Percentiles rank a stretch among this genome's conserved stretches.
Conservation (phyloP, 2,888 invertebrate species). For the Habroteleia sp. region DNA sequence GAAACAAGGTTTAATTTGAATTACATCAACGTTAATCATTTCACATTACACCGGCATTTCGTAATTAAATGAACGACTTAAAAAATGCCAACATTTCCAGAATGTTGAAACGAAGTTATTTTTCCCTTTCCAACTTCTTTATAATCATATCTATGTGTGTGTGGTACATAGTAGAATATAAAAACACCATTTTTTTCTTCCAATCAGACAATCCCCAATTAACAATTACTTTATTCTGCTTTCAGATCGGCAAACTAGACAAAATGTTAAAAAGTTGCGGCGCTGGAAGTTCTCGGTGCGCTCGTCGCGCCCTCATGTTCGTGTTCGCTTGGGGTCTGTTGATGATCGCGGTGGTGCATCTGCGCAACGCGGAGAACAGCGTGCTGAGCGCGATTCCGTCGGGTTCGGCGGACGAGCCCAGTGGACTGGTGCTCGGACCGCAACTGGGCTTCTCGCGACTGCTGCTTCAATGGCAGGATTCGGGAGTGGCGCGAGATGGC, state of each 20-base stretch:
- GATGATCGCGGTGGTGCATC: conserved; percentile 80
- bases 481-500: conserved; percentile 66
- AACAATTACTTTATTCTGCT: conserved; percentile 1
- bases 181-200: too few relatives aligned
- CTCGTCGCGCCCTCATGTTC: conserved; percentile 81
- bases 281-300: conserved; percentile 79
- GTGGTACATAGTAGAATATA: too few relatives aligned
- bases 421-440: conserved; percentile 55
- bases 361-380: conserved; percentile 77
- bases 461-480: conserved; percentile 82
- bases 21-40: too few relatives aligned
- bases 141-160: too few relatives aligned
- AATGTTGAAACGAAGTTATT: too few relatives aligned
- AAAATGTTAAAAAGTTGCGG: conserved; percentile 72
- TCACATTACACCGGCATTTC: too few relatives aligned
- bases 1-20: too few relatives aligned
- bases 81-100: too few relatives aligned
- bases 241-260: conserved; percentile 31
- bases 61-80: too few relatives aligned
- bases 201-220: too few relatives aligned
- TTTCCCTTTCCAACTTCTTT: too few relatives aligned
- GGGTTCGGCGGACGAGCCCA: conserved; percentile 56
- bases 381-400: conserved; percentile 66
- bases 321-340: conserved; percentile 81
- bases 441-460: conserved; percentile 81